A percentile compares a stretch with the other conserved stretches of the same genome.
phyloP scores from a whole-genome alignment of 2,888 invertebrate genomes.

The Thysanoteuthis rhombus region DNA sequence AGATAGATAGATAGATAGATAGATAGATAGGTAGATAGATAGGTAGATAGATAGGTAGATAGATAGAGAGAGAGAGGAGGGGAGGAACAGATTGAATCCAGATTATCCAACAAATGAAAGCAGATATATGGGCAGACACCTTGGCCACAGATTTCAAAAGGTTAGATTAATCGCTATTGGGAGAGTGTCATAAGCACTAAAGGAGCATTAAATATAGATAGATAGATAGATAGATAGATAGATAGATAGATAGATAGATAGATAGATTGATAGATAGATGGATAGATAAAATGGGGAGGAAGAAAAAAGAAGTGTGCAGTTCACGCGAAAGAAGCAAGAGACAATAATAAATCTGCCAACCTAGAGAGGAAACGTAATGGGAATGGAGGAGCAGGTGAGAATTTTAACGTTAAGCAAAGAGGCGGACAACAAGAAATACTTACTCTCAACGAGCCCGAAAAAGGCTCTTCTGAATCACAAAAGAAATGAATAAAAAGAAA shows the following conservation, averaged over 20 bases:
- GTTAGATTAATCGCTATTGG: too few relatives aligned
- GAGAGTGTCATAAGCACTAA: too few relatives aligned
- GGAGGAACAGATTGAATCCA: too few relatives aligned
- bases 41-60: neutral
- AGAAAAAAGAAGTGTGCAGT: neutral
- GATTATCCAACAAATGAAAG: too few relatives aligned
- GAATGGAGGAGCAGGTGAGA: neutral
- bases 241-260: neutral
- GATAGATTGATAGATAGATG: too few relatives aligned
- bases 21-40: neutral
- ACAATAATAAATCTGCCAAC: slow-evolving; percentile 12
- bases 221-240: neutral
- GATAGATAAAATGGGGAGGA: neutral
- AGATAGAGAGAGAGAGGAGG: neutral
- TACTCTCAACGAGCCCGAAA: neutral
- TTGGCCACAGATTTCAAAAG: too few relatives aligned
- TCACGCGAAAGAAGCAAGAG: neutral
- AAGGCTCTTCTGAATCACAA: neutral
- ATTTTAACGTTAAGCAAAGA: neutral
- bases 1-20: neutral
- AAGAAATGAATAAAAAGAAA: neutral
- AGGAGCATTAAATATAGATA: neutral
- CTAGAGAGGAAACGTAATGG: neutral
- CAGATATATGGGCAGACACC: too few relatives aligned
- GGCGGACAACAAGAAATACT: neutral